Evolutionary conservation across 2,113 vertebrate species (phyloP).

Genomic region (Atlantisia rogersi): DNA sequence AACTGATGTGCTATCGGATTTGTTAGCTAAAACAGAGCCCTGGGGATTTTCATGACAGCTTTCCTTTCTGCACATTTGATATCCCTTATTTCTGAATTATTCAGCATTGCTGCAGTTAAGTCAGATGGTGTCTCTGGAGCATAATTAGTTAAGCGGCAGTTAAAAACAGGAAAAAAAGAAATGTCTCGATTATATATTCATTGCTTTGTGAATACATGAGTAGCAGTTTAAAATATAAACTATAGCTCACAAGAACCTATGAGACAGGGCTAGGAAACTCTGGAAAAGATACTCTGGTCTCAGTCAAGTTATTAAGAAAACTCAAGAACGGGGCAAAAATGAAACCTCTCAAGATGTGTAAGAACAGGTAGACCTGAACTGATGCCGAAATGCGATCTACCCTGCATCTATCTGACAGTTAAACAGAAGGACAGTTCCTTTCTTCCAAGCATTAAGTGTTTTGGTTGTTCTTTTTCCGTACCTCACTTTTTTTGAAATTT

Average conservation of each 20-base stretch:
- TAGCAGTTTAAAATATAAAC: not conserved
- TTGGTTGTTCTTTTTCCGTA: not conserved
- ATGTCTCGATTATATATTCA: not conserved
- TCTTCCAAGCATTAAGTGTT: not conserved
- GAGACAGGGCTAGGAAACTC: not conserved
- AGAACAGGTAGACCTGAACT: not conserved
- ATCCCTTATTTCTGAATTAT: slow-evolving; percentile 20
- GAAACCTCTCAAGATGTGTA: not conserved
- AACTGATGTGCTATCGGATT: not conserved
- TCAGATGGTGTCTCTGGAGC: not conserved
- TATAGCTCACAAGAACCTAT: not conserved
- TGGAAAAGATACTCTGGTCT: not conserved
- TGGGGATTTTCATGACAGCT: not conserved
- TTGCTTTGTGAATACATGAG: not conserved
- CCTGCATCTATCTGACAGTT: not conserved
- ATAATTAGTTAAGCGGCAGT: slow-evolving; percentile 16
- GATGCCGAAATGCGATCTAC: not conserved
- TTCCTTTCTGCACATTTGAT: not conserved
- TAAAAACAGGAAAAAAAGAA: not conserved
- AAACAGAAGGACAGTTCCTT: not conserved
- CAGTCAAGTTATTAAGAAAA: not conserved
- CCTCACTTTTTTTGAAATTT: not conserved
- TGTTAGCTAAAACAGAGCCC: not conserved
- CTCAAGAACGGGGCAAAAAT: not conserved
- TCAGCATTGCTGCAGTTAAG: not conserved